Evolutionary conservation across 2,888 invertebrate genomes (phyloP), one percentile per base, ranked within the genome.

Genomic region (Drosophila mulleri): DNA sequence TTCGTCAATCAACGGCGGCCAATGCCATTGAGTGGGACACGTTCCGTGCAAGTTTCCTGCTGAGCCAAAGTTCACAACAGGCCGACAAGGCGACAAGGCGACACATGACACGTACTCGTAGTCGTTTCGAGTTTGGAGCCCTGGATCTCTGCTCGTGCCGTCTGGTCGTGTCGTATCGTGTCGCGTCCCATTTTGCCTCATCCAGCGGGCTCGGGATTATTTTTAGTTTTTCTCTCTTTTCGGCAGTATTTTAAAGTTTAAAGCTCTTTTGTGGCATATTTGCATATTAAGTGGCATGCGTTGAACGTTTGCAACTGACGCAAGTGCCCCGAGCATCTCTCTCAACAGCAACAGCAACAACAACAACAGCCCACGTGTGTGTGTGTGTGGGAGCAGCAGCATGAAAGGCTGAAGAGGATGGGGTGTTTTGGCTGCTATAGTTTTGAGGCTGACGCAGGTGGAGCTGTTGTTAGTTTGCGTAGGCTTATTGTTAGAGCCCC

Each of bases 201-300:
- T 9, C 52, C 67, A 45, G 29, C 29, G 44, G 53, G 23, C 32
- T 57, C 26, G 71, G 79, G 82, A 82, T 89, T 89, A 89, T 79
- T 78, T 83, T 69, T 83, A 77, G 87, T 88, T 83, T 83, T 87
- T 32, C 29, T 32, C 18, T 29, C 48, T 50, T 50, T 87, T 75
- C 39, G 75, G 65, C 79, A 84, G 72, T 79, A 76, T 84, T 84
- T 84, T 84, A 84, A 84, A 84, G 89, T 89, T 84, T 89, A 84
- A 84, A 88, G 84, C 84, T 88, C 88, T 89, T 84, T 88, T 89
- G 88, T 75, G 84, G 88, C 84, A 89, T 66, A 89, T 89, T 84
- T 84, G 88, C 89, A 84, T 84, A 89, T 89, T 84, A 84, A 84
- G 84, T 84, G 84, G 75, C 89, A 84, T 83, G 89, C 82, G 83